phyloP scores from a whole-genome alignment of 1,140 invertebrate genomes.

The Copidosoma floridanum region DNA sequence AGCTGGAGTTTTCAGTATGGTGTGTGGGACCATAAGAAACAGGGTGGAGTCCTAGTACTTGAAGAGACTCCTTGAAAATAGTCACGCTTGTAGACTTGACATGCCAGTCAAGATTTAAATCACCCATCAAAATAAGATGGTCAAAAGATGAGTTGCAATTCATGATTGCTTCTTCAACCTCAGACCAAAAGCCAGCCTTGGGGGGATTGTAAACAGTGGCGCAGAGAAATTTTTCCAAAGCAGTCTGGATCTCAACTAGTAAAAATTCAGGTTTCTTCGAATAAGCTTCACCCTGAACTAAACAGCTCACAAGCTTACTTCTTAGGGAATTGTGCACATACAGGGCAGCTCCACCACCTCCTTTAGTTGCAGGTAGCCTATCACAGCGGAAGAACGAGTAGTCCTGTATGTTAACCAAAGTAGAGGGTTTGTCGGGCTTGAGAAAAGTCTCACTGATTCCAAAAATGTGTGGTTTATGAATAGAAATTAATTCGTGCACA shows the following conservation, averaged over 20 bases:
- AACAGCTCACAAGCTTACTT: background rate
- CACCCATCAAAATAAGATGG: background rate
- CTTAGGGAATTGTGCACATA: background rate
- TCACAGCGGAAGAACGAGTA: background rate
- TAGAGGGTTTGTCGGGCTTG: background rate
- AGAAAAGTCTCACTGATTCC: background rate
- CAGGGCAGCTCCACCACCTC: background rate
- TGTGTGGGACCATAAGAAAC: background rate
- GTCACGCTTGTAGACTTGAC: background rate
- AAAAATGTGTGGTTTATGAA: background rate
- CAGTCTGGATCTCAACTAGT: background rate
- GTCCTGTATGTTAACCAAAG: background rate
- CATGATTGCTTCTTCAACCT: background rate
- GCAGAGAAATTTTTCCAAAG: background rate
- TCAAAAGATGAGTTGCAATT: background rate
- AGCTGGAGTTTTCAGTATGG: background rate
- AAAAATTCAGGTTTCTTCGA: background rate
- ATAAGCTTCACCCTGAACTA: background rate
- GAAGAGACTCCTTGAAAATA: background rate
- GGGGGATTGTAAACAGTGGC: background rate
- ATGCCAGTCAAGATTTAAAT: background rate
- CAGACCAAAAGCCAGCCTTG: background rate
- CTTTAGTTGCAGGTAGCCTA: background rate
- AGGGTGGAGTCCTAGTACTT: background rate
- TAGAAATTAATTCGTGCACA: background rate